phyloP scores from a whole-genome alignment of 1,140 invertebrate species.

The Rhopalosiphum maidis region DNA sequence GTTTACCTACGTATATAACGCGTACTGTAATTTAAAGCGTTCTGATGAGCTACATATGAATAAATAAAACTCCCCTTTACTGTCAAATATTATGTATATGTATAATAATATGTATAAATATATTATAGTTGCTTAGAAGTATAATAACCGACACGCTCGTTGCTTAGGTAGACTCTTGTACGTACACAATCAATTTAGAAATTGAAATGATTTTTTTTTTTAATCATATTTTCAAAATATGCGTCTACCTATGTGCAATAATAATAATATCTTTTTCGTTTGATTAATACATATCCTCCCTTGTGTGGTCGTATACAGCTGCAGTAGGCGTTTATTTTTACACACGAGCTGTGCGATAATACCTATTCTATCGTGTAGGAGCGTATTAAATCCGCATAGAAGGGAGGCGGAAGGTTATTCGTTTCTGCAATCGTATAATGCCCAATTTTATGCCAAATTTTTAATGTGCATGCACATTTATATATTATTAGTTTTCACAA shows the following conservation, averaged over 20 bases:
- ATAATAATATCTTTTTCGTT: not conserved
- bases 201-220: not conserved
- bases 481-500: not conserved
- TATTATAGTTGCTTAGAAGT: not conserved
- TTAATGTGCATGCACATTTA: not conserved
- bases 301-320: not conserved
- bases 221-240: not conserved
- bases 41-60: not conserved
- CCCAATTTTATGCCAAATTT: not conserved
- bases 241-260: not conserved
- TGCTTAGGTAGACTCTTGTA: not conserved
- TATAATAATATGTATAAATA: not conserved
- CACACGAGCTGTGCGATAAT: not conserved
- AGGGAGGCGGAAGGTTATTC: not conserved
- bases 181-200: not conserved
- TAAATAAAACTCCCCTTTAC: conserved; percentile 23
- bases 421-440: not conserved
- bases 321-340: not conserved
- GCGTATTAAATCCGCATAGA: not conserved
- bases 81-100: not conserved
- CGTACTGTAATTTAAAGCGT: not conserved
- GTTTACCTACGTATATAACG: not conserved
- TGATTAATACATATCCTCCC: not conserved
- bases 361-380: not conserved
- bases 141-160: not conserved